Evolutionary conservation across 53 echinoderm and acorn worm species (phyloP).

Genomic region (Antedon mediterranea): DNA sequence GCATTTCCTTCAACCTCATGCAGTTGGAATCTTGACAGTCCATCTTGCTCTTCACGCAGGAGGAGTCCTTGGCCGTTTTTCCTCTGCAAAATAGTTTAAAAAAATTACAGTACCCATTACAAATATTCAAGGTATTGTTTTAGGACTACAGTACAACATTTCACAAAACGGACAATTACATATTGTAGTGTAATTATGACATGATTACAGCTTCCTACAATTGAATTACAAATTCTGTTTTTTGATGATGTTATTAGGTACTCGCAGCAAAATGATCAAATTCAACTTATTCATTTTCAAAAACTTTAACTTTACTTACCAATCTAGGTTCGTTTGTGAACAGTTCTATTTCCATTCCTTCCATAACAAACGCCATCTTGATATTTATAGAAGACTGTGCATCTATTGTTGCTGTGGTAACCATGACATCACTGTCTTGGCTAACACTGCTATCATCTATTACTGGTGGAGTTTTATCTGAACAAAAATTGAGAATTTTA

Average conservation of each 20-base stretch:
- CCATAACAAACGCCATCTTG: conserved; percentile 62
- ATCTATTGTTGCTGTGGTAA: conserved; percentile 7
- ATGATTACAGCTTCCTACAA: too few species aligned
- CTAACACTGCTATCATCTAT: neutral
- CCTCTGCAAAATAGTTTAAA: conserved; percentile 21
- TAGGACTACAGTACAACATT: too few species aligned
- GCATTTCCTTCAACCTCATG: conserved; percentile 54
- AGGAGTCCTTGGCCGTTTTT: conserved; percentile 46
- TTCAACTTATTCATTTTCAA: too few species aligned
- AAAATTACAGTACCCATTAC: too few species aligned
- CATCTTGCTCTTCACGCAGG: conserved; percentile 58
- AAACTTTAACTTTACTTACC: conserved; percentile 68
- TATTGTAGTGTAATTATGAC: too few species aligned
- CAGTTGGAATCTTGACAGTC: conserved; percentile 72
- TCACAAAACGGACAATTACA: too few species aligned
- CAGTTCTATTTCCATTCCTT: conserved; percentile 65
- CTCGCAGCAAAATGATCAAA: too few species aligned
- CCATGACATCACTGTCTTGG: neutral
- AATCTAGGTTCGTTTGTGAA: conserved; percentile 91
- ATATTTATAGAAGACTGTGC: conserved; percentile 11
- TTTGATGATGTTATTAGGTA: too few species aligned
- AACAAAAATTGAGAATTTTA: conserved; percentile 15
- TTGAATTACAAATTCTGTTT: too few species aligned
- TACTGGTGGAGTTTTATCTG: conserved; percentile 13
- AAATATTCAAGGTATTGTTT: too few species aligned